Conservation (phyloP, 2,797 vertebrate species). For the Chaenodraco wilsoni region DNA sequence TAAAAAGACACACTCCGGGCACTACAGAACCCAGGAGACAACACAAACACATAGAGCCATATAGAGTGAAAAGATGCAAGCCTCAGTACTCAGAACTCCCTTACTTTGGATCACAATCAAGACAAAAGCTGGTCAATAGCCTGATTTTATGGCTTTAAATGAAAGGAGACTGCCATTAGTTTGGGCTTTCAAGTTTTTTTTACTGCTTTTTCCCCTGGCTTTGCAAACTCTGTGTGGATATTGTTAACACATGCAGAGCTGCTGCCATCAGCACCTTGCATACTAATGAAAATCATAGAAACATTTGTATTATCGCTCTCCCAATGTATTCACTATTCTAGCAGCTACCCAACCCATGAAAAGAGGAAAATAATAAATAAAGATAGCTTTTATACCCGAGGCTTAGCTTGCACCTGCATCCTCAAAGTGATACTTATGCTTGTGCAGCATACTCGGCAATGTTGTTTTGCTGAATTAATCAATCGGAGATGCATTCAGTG, state of each 20-base stretch:
- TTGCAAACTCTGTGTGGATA: conserved; percentile 46
- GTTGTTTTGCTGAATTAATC: conserved; percentile 49
- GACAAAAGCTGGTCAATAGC: conserved; percentile 40
- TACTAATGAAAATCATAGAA: conserved; percentile 65
- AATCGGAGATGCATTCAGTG: conserved; percentile 27
- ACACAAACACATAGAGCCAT: no score
- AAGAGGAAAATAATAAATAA: conserved; percentile 33
- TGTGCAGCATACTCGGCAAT: conserved; percentile 17
- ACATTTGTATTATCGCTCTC: conserved; percentile 55
- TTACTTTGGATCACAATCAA: conserved; percentile 34
- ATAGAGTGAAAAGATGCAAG: conserved; percentile 17
- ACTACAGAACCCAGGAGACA: no score
- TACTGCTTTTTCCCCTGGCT: conserved; percentile 32
- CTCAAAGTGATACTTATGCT: conserved; percentile 48
- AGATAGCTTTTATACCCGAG: conserved; percentile 33
- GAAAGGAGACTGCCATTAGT: conserved; percentile 34
- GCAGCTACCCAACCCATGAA: conserved; percentile 46
- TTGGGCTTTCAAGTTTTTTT: conserved; percentile 37
- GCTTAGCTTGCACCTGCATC: conserved; percentile 24
- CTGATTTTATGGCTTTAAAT: conserved; percentile 43
- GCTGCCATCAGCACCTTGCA: conserved; percentile 72
- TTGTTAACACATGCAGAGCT: conserved; percentile 67
- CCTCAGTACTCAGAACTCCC: neutral
- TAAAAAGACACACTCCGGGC: no score
- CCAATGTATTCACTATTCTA: conserved; percentile 62